Conservation (phyloP, 2,113 vertebrate species). For the Atherinomorus stipes region DNA sequence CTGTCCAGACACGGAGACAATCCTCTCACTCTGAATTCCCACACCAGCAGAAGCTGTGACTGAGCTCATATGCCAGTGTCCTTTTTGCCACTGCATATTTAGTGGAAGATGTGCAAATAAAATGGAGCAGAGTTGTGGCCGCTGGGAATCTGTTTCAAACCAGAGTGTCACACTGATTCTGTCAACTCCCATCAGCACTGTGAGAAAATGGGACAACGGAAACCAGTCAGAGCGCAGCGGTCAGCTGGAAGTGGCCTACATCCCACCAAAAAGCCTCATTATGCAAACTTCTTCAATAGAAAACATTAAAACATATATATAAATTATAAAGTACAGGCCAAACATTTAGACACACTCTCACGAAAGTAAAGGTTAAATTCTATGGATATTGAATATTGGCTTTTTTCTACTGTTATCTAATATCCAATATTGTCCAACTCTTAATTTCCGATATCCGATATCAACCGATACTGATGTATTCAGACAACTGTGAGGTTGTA, state of each 20-base stretch:
- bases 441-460: too few species aligned
- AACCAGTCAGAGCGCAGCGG: conserved; percentile 47
- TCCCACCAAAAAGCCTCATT: conserved; percentile 10
- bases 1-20: not conserved
- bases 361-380: too few species aligned
- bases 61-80: conserved; percentile 11
- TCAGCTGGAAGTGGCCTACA: conserved; percentile 53
- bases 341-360: too few species aligned
- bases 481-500: too few species aligned
- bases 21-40: not conserved
- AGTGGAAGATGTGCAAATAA: conserved; percentile 26
- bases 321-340: too few species aligned
- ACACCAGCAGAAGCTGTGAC: not conserved
- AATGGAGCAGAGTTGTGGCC: conserved; percentile 39
- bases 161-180: conserved; percentile 59
- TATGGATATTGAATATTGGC: too few species aligned
- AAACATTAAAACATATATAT: too few species aligned
- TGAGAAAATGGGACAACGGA: conserved; percentile 49
- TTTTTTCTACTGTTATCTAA: too few species aligned
- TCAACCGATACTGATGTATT: too few species aligned
- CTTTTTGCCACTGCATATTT: conserved; percentile 21
- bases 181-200: conserved; percentile 51
- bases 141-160: conserved; percentile 55
- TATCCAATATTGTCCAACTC: too few species aligned
- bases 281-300: not conserved